Evolutionary conservation across 2,113 vertebrate species (phyloP).

Genomic region (Anarhynchus alexandrinus): DNA sequence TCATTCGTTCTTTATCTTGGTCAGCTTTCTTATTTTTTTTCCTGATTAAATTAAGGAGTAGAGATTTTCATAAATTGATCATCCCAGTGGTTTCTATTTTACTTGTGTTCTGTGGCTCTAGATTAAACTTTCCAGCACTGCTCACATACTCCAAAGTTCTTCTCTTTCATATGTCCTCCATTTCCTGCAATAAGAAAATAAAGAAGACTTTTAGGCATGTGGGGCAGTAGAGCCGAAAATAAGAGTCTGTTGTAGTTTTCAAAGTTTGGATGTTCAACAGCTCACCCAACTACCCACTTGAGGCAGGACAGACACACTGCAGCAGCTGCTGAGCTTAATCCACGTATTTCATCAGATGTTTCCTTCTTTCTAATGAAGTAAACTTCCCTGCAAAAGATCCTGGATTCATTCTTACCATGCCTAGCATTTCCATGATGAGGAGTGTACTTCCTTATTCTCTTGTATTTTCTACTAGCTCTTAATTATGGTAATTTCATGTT

Average conservation of each 20-base stretch:
- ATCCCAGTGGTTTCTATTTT: not conserved
- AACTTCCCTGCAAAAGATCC: not conserved
- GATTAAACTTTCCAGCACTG: not conserved
- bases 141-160: not conserved
- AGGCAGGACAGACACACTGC: not conserved
- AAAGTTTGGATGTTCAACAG: not conserved
- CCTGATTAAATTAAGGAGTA: not conserved
- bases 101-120: not conserved
- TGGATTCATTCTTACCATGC: not conserved
- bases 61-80: not conserved
- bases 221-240: not conserved
- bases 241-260: not conserved
- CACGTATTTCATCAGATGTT: not conserved
- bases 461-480: not conserved
- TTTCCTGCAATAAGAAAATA: constrained; percentile 7
- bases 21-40: not conserved
- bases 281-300: not conserved
- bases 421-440: not conserved
- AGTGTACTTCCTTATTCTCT: not conserved
- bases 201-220: not conserved
- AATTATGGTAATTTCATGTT: not conserved
- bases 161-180: not conserved
- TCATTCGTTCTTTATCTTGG: not conserved
- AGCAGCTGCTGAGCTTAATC: not conserved
- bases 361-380: not conserved